phyloP scores from a whole-genome alignment of 1,140 invertebrate genomes.

The Drosophila albomicans region DNA sequence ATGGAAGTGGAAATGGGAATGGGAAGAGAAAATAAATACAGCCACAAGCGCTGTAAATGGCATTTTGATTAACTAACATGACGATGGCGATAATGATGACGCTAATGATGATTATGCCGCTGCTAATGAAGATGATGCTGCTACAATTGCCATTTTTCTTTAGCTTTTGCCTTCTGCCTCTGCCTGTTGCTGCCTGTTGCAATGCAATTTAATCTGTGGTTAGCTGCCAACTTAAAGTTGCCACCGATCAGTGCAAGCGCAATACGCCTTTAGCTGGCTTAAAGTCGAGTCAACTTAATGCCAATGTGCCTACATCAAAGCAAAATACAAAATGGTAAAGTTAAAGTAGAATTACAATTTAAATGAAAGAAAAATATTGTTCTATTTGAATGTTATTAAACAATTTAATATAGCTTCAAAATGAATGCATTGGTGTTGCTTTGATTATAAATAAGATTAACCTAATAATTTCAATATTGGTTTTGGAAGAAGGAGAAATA shows the following conservation, averaged over 20 bases:
- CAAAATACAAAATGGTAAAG: background rate
- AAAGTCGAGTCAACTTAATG: slow-evolving; percentile 7
- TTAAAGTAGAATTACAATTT: too few relatives aligned
- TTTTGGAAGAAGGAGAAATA: too few relatives aligned
- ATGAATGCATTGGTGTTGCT: too few relatives aligned
- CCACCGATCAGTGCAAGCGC: slow-evolving; percentile 5
- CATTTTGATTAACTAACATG: slow-evolving; percentile 62
- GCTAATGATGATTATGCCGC: slow-evolving; percentile 19
- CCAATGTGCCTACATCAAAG: background rate
- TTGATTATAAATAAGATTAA: too few relatives aligned
- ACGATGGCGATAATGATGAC: slow-evolving; percentile 14
- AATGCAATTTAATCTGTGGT: slow-evolving; percentile 22
- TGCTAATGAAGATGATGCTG: slow-evolving; percentile 5
- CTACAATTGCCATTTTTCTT: slow-evolving; percentile 1
- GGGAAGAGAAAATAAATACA: slow-evolving; percentile 18
- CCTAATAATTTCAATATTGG: too few relatives aligned
- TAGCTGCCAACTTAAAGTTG: slow-evolving; percentile 19
- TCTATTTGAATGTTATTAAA: too few relatives aligned
- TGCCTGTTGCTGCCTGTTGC: slow-evolving; percentile 6
- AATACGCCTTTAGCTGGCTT: slow-evolving; percentile 15
- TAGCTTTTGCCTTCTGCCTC: background rate
- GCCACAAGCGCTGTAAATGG: slow-evolving; percentile 46
- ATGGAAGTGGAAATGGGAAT: background rate
- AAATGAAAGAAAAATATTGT: too few relatives aligned
- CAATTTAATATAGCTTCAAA: too few relatives aligned